Evolutionary conservation across 2,888 invertebrate species (phyloP).

Genomic region (Troides helena): DNA sequence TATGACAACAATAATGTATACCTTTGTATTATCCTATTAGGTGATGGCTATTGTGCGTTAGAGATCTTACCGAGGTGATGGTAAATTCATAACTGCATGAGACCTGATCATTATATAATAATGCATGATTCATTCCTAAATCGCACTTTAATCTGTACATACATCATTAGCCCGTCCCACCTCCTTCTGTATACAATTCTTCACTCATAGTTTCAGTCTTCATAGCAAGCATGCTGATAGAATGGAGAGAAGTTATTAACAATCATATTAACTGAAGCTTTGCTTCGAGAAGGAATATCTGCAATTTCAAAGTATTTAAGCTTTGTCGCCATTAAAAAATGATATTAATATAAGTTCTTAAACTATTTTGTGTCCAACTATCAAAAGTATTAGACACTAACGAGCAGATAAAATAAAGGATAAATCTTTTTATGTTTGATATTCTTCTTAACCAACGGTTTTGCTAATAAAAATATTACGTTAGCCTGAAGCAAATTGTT

Average conservation of each 20-base stretch:
- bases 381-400: neutral
- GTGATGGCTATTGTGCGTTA: constrained; percentile 33
- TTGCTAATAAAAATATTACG: no score
- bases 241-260: neutral
- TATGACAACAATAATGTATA: neutral
- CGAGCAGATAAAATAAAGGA: neutral
- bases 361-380: neutral
- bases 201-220: constrained; percentile 3
- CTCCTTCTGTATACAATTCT: constrained; percentile 50
- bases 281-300: neutral
- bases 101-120: constrained; percentile 53
- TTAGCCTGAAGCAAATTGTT: no score
- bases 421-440: no score
- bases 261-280: neutral
- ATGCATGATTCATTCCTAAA: constrained; percentile 62
- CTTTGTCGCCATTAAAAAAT: neutral
- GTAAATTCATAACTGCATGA: constrained; percentile 57
- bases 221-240: constrained; percentile 10
- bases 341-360: neutral
- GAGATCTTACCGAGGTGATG: constrained; percentile 65
- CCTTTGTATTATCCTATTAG: constrained; percentile 10
- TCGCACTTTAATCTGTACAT: constrained; percentile 47
- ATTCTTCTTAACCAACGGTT: no score
- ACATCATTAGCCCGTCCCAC: constrained; percentile 62
- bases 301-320: neutral